Conservation (phyloP, 1,140 invertebrate species). For the Drosophila nannoptera region DNA sequence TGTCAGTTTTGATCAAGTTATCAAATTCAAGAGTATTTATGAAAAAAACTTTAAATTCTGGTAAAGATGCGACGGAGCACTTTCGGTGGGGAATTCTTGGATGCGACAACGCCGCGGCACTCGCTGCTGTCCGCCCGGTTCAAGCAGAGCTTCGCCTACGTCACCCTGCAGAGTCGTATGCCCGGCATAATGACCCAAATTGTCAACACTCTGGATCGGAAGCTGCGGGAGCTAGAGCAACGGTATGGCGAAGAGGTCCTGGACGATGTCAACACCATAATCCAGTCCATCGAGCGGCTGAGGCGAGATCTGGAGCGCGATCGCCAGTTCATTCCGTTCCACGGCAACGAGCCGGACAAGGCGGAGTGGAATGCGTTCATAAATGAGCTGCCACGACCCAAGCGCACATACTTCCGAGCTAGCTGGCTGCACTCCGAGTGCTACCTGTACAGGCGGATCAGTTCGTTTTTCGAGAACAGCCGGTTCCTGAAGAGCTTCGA, state of each 20-base stretch:
- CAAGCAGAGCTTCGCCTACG: slow-evolving; percentile 65
- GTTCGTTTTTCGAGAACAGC: slow-evolving; percentile 87
- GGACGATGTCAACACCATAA: slow-evolving; percentile 34
- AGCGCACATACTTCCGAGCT: slow-evolving; percentile 86
- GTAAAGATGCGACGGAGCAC: neutral
- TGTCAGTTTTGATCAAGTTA: neutral
- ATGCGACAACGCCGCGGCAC: slow-evolving; percentile 51
- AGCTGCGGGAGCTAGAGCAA: neutral
- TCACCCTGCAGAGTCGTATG: slow-evolving; percentile 46
- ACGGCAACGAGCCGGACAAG: slow-evolving; percentile 55
- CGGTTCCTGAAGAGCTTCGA: slow-evolving; percentile 86
- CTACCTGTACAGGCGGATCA: slow-evolving; percentile 93
- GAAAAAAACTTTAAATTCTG: no score
- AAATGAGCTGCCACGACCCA: slow-evolving; percentile 39
- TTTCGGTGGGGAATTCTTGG: neutral
- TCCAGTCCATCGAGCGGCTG: slow-evolving; percentile 31
- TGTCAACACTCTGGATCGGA: neutral
- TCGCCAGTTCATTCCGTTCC: slow-evolving; percentile 40
- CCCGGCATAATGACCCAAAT: slow-evolving; percentile 59
- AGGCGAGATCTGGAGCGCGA: slow-evolving; percentile 40
- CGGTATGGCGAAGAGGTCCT: slow-evolving; percentile 32
- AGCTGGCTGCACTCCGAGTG: slow-evolving; percentile 95
- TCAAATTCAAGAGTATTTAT: slow-evolving; percentile 29
- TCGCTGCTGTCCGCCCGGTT: slow-evolving; percentile 57
- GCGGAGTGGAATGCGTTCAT: slow-evolving; percentile 64